phyloP scores from a whole-genome alignment of 1,140 invertebrate genomes.

The Armadillidium nasatum region DNA sequence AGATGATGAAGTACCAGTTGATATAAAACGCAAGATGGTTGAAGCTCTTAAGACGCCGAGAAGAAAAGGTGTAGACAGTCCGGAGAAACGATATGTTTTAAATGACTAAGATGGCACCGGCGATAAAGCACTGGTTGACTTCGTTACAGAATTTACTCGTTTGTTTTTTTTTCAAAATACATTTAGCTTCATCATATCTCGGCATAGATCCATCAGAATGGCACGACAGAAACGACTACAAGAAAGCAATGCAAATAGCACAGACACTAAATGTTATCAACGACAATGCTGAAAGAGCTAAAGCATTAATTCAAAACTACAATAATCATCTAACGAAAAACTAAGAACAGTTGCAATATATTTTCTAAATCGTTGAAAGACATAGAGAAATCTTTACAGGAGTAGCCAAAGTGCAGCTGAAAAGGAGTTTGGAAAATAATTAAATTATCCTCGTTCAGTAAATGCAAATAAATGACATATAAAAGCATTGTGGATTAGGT shows the following conservation, averaged over 20 bases:
- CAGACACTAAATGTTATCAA: background rate
- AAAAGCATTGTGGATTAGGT: background rate
- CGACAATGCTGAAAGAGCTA: conserved; percentile 4
- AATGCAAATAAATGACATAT: background rate
- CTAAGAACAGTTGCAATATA: background rate
- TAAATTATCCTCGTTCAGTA: background rate
- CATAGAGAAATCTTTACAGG: background rate
- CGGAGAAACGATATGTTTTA: background rate
- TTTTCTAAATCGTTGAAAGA: background rate
- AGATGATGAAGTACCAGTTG: background rate
- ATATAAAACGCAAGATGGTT: conserved; percentile 4
- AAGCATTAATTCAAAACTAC: background rate
- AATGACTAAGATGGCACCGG: background rate
- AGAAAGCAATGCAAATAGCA: background rate
- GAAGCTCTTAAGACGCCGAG: background rate
- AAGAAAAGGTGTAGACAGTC: background rate
- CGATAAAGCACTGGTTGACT: background rate
- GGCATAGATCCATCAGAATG: conserved; percentile 1
- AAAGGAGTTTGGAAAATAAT: background rate
- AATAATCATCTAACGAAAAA: conserved; percentile 2
- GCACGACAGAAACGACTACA: background rate
- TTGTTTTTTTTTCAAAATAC: background rate
- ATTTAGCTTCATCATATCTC: background rate
- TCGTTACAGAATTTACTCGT: background rate
- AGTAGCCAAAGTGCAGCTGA: background rate